Percentiles rank a stretch among this genome's conserved stretches.
These are phyloP conservation scores for Steinernema feltiae DNA, from an alignment of 1,140 invertebrate genomes.

Conservation along the genomic window DNA sequence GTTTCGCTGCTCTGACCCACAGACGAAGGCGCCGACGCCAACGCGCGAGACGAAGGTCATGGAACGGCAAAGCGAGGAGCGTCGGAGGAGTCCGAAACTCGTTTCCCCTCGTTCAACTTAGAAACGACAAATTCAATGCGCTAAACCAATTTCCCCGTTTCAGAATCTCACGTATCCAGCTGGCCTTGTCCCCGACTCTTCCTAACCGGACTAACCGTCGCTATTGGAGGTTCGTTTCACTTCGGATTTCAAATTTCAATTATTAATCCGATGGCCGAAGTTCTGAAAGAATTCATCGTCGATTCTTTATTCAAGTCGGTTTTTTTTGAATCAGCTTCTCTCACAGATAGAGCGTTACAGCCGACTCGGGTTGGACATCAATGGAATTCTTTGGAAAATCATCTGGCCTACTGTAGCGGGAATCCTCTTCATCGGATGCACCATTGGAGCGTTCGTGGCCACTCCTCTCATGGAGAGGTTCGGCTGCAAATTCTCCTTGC, in stretches of 20 bases:
- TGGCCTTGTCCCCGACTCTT: not conserved
- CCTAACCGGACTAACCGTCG: not conserved
- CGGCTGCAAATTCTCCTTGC: constrained; percentile 20
- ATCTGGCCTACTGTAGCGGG: constrained; percentile 29
- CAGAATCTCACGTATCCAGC: not conserved
- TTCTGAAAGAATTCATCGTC: constrained; percentile 29
- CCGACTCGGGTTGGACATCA: not conserved
- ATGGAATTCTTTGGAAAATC: not conserved
- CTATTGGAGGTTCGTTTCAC: constrained; percentile 15
- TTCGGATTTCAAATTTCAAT: constrained; percentile 40
- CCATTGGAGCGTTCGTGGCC: constrained; percentile 20
- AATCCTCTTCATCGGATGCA: constrained; percentile 26
- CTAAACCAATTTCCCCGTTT: not conserved
- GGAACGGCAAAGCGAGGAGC: not conserved
- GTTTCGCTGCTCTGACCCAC: not conserved
- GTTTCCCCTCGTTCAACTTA: not conserved
- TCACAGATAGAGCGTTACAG: constrained; percentile 3
- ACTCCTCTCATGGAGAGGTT: constrained; percentile 12
- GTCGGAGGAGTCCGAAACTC: not conserved
- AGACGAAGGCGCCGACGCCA: constrained; percentile 3
- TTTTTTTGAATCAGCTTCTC: not conserved
- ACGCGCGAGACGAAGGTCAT: constrained; percentile 5
- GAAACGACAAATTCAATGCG: not conserved
- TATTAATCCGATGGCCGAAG: constrained; percentile 30
- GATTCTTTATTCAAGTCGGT: constrained; percentile 17